These are phyloP conservation scores for Drosophila dunni DNA, from an alignment of 1,140 invertebrate genomes.

Conservation along the genomic window DNA sequence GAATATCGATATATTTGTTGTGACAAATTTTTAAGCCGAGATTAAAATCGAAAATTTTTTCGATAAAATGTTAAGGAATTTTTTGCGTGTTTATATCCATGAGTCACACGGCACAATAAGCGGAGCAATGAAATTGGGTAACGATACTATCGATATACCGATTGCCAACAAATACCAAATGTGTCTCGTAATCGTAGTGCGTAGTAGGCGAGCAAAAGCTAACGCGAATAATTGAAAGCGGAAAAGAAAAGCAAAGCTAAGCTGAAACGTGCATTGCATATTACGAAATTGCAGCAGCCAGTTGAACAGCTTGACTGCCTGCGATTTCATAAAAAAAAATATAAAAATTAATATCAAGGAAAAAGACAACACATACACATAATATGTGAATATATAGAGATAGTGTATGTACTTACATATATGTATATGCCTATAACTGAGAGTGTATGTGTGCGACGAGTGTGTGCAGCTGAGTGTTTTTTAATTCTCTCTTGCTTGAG, in stretches of 20 bases:
- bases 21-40: no score
- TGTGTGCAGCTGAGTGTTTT: slow-evolving; percentile 43
- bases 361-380: slow-evolving; percentile 42
- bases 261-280: slow-evolving; percentile 50
- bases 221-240: slow-evolving; percentile 47
- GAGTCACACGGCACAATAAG: neutral
- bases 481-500: slow-evolving; percentile 34
- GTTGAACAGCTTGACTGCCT: slow-evolving; percentile 33
- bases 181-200: slow-evolving; percentile 47
- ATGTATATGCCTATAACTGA: slow-evolving; percentile 4
- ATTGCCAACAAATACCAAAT: slow-evolving; percentile 33
- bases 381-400: slow-evolving; percentile 41
- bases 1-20: neutral
- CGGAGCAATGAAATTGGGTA: neutral
- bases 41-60: no score
- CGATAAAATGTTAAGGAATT: no score
- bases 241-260: slow-evolving; percentile 43
- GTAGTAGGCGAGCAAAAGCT: slow-evolving; percentile 47
- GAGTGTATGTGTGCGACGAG: slow-evolving; percentile 9
- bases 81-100: no score
- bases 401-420: slow-evolving; percentile 37
- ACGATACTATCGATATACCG: slow-evolving; percentile 33
- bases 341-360: slow-evolving; percentile 9
- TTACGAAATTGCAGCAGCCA: slow-evolving; percentile 57
- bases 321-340: slow-evolving; percentile 24